Conservation (phyloP, 2,113 vertebrate species). For the Corythoichthys intestinalis region DNA sequence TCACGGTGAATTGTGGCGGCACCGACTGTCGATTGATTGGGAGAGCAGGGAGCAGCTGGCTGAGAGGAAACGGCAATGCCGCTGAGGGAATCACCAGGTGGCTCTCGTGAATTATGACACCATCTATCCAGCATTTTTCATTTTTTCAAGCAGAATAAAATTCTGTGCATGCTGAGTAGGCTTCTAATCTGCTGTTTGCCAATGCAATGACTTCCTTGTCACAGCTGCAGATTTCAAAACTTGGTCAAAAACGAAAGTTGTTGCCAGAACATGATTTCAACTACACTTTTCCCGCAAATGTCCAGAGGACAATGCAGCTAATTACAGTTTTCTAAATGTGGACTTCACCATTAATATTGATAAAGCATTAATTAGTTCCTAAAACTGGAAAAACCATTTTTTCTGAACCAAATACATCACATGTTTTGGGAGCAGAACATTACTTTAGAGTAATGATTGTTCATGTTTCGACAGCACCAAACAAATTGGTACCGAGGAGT, state of each 20-base stretch:
- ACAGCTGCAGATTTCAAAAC: neutral
- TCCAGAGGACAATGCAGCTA: conserved; percentile 66
- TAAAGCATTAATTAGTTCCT: conserved; percentile 77
- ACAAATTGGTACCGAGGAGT: conserved; percentile 4
- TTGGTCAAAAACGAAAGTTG: conserved; percentile 39
- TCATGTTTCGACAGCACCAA: conserved; percentile 18
- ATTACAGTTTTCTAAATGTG: conserved; percentile 70
- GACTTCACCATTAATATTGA: conserved; percentile 76
- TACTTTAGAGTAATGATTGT: conserved; percentile 16
- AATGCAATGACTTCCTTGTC: conserved; percentile 27
- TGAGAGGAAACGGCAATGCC: conserved; percentile 68
- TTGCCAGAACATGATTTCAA: conserved; percentile 46
- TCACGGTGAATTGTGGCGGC: conserved; percentile 57
- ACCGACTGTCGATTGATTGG: conserved; percentile 67
- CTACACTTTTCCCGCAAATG: conserved; percentile 50
- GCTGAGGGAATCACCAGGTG: conserved; percentile 72
- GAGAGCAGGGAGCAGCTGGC: conserved; percentile 70
- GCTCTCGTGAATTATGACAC: conserved; percentile 65
- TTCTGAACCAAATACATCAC: conserved; percentile 64
- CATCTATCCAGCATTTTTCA: conserved; percentile 32
- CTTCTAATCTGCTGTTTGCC: conserved; percentile 19
- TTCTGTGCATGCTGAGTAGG: conserved; percentile 30
- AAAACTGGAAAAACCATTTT: conserved; percentile 72
- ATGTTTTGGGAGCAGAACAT: conserved; percentile 55
- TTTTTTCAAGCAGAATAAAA: conserved; percentile 30